These are phyloP conservation scores for Automeris io DNA, from an alignment of 2,888 invertebrate species.

Conservation along the genomic window DNA sequence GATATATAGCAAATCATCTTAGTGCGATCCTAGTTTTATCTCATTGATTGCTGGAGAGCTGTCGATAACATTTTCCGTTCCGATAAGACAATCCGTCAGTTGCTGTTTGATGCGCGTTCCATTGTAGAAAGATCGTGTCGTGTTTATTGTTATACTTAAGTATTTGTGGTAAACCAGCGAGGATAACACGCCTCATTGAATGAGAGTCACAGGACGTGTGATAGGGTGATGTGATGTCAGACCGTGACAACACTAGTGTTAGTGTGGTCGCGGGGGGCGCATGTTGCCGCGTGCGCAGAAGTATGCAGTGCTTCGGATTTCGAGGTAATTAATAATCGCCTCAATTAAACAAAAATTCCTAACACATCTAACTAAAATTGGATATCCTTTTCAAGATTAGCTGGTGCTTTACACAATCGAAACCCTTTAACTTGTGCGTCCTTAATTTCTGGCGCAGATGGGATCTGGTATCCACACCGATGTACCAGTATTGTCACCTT, in stretches of 20 bases:
- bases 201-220: conserved; percentile 42
- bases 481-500: too few species aligned
- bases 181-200: conserved; percentile 20
- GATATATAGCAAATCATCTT: conserved; percentile 42
- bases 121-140: conserved; percentile 18
- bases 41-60: conserved; percentile 27
- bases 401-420: too few species aligned
- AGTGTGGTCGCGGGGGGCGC: conserved; percentile 48
- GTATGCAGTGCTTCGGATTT: conserved; percentile 71
- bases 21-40: conserved; percentile 45
- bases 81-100: conserved; percentile 38
- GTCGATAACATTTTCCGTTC: conserved; percentile 46
- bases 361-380: too few species aligned
- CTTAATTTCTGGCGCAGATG: too few species aligned
- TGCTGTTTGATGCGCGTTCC: conserved; percentile 42
- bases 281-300: conserved; percentile 66
- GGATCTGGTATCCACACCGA: too few species aligned
- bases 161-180: conserved; percentile 26
- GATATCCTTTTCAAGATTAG: too few species aligned
- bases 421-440: too few species aligned
- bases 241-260: conserved; percentile 56
- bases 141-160: conserved; percentile 25
- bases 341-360: conserved; percentile 23
- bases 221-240: conserved; percentile 57
- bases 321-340: conserved; percentile 43